Evolutionary conservation across 2,113 vertebrate genomes (phyloP).

Genomic region (Cavia aperea): DNA sequence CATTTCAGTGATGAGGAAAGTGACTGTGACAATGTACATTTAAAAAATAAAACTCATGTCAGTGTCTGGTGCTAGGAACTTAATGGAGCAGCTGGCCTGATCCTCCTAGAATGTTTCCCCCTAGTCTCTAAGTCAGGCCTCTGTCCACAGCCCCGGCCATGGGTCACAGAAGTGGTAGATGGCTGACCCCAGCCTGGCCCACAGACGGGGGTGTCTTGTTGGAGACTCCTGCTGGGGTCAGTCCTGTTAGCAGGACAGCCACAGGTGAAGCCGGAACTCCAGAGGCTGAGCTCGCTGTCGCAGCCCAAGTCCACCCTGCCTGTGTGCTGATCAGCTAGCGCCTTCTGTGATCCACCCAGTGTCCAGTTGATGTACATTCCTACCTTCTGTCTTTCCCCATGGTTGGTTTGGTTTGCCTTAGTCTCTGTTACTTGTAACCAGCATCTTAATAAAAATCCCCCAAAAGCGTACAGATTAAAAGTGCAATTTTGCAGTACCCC

Average conservation of each 20-base stretch:
- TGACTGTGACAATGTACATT: background rate
- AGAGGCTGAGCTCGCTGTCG: too few species aligned
- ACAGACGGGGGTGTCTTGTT: background rate
- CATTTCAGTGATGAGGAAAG: background rate
- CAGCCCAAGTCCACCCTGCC: background rate
- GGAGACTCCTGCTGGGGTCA: background rate
- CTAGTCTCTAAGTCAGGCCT: background rate
- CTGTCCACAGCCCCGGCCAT: background rate
- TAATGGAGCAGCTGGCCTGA: background rate
- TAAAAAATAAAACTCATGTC: background rate
- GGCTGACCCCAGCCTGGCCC: background rate
- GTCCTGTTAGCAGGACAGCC: background rate
- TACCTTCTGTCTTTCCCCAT: background rate
- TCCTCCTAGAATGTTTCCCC: background rate
- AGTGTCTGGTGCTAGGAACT: background rate
- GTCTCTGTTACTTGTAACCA: conserved; percentile 11
- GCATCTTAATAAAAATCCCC: background rate
- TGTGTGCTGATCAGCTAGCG: background rate
- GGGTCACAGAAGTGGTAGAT: background rate
- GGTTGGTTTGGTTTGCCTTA: conserved; percentile 17
- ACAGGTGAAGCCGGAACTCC: background rate
- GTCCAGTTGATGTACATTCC: background rate
- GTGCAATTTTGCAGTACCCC: background rate
- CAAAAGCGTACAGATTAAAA: background rate
- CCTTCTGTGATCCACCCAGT: background rate